phyloP scores from a whole-genome alignment of 2,797 vertebrate genomes.

The Centropyge bicolor region DNA sequence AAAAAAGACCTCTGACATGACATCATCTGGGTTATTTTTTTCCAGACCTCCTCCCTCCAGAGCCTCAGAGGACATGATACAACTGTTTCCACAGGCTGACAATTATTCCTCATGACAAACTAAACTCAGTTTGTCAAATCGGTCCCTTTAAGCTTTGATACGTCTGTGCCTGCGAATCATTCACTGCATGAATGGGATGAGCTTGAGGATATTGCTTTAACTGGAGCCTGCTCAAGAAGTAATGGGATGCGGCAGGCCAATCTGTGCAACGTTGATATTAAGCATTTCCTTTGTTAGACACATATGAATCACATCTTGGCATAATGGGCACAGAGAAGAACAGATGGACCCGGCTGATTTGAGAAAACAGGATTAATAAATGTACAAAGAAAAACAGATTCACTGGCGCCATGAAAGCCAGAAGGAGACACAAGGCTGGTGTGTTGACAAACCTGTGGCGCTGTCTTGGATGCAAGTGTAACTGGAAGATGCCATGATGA shows the following conservation, averaged over 20 bases:
- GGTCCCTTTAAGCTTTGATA: neutral
- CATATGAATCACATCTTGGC: neutral
- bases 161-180: neutral
- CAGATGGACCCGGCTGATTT: neutral
- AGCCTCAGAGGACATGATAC: neutral
- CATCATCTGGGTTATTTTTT: neutral
- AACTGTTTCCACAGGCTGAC: too few species aligned
- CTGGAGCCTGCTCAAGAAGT: neutral
- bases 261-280: neutral
- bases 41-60: neutral
- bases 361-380: neutral
- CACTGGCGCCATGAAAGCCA: neutral
- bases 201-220: too few species aligned
- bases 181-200: neutral
- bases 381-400: neutral
- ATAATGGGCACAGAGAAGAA: fast-evolving
- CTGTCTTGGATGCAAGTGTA: constrained; percentile 62
- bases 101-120: neutral
- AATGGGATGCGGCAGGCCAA: neutral
- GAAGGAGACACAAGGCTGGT: neutral
- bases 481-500: constrained; percentile 68
- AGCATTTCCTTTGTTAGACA: neutral
- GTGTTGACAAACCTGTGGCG: constrained; percentile 70
- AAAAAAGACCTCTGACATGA: neutral
- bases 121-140: neutral